Conservation (phyloP, 2,888 invertebrate genomes). For the Eulithis prunata region DNA sequence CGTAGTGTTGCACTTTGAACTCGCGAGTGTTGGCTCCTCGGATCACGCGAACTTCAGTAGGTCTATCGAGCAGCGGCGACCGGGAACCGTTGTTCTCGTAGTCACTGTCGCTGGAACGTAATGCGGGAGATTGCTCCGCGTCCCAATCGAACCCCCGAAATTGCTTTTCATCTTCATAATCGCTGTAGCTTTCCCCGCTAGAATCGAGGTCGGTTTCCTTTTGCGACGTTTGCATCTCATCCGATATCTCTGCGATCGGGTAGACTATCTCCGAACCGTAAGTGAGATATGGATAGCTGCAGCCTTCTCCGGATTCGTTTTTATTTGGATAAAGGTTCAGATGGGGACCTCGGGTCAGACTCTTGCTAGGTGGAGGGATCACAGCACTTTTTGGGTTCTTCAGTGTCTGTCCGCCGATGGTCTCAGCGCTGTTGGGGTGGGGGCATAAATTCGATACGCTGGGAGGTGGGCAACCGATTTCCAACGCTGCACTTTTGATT, state of each 20-base stretch:
- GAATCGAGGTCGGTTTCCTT: constrained; percentile 86
- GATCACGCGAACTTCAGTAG: constrained; percentile 74
- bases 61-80: constrained; percentile 86
- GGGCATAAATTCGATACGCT: constrained; percentile 89
- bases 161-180: constrained; percentile 85
- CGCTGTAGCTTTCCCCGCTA: constrained; percentile 85
- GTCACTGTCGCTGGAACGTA: constrained; percentile 86
- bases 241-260: constrained; percentile 93
- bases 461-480: constrained; percentile 88
- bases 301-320: constrained; percentile 87
- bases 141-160: constrained; percentile 81
- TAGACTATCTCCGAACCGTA: constrained; percentile 91
- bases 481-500: constrained; percentile 89
- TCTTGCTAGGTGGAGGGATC: constrained; percentile 88
- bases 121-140: constrained; percentile 73
- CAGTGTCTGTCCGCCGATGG: constrained; percentile 88
- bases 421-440: constrained; percentile 92
- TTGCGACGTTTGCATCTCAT: constrained; percentile 89
- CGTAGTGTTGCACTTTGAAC: constrained; percentile 70
- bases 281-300: constrained; percentile 88
- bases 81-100: constrained; percentile 88
- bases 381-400: constrained; percentile 86
- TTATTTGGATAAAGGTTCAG: constrained; percentile 87
- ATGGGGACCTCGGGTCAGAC: constrained; percentile 88
- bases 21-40: constrained; percentile 71